These are phyloP conservation scores for Oeneis ivallda DNA, from an alignment of 2,888 invertebrate genomes.

Conservation along the genomic window DNA sequence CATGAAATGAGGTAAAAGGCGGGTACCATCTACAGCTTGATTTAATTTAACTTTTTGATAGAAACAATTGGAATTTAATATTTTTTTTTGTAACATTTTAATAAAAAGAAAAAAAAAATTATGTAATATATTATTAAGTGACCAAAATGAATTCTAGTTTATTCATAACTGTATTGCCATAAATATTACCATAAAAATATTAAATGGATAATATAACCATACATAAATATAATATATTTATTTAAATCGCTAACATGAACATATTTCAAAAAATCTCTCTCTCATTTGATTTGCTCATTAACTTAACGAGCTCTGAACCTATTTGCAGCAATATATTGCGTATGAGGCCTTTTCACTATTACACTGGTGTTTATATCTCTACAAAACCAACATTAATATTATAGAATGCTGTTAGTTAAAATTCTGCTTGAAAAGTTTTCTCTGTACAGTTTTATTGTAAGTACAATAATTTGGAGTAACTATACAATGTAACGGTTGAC, in stretches of 20 bases:
- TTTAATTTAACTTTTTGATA: too few relatives aligned
- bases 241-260: not conserved
- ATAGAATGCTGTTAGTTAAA: not conserved
- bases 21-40: too few relatives aligned
- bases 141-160: too few relatives aligned
- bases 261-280: constrained; percentile 21
- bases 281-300: constrained; percentile 24
- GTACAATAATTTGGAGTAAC: not conserved
- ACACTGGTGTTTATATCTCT: not conserved
- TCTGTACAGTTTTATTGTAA: too few relatives aligned
- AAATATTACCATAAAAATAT: too few relatives aligned
- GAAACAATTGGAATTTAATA: too few relatives aligned
- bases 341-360: constrained; percentile 1
- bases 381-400: constrained; percentile 6
- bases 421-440: not conserved
- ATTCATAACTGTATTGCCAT: too few relatives aligned
- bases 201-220: not conserved
- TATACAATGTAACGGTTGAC: not conserved
- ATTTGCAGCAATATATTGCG: constrained; percentile 17
- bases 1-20: too few relatives aligned
- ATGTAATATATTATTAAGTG: too few relatives aligned
- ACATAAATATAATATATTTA: not conserved
- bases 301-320: constrained; percentile 22
- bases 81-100: too few relatives aligned
- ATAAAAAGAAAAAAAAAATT: too few relatives aligned